Percentiles rank a stretch among this genome's conserved stretches.
phyloP scores from a whole-genome alignment of 2,113 vertebrate genomes.

The Grammomys surdaster region DNA sequence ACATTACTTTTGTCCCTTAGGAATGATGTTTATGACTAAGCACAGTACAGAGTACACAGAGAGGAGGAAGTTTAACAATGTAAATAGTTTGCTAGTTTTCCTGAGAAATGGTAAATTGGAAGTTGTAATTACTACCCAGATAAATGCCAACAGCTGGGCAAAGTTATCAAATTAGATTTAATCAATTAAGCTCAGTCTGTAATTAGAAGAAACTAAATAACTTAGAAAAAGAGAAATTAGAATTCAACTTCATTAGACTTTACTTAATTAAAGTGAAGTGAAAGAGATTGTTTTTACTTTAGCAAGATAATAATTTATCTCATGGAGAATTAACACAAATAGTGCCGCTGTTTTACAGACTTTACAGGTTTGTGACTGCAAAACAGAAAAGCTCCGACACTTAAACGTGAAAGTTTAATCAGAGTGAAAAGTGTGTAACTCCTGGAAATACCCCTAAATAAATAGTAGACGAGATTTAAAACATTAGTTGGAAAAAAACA shows the following conservation, averaged over 20 bases:
- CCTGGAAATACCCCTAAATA: neutral
- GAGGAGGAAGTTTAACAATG: neutral
- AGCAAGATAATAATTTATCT: conserved; percentile 36
- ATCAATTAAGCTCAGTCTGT: conserved; percentile 72
- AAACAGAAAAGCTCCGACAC: conserved; percentile 30
- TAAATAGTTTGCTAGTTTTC: conserved; percentile 13
- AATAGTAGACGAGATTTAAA: conserved; percentile 48
- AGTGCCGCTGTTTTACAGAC: conserved; percentile 24
- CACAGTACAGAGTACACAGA: conserved; percentile 49
- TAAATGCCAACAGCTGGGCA: conserved; percentile 42
- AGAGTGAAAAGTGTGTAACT: neutral
- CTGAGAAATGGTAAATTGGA: conserved; percentile 25
- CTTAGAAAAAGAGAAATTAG: conserved; percentile 71
- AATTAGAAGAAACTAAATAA: conserved; percentile 76
- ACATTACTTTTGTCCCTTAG: neutral
- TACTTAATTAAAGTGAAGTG: conserved; percentile 71
- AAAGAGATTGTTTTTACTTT: conserved; percentile 61
- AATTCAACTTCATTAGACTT: conserved; percentile 64
- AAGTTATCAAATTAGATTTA: conserved; percentile 54
- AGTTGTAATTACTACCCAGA: neutral
- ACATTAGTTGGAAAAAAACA: conserved; percentile 52
- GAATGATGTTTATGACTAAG: conserved; percentile 14
- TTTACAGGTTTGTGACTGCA: neutral
- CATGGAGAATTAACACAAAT: conserved; percentile 42
- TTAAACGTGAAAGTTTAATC: conserved; percentile 49